These are phyloP conservation scores for Pseudococcus longispinus DNA, from an alignment of 2,888 invertebrate genomes.

Conservation along the genomic window DNA sequence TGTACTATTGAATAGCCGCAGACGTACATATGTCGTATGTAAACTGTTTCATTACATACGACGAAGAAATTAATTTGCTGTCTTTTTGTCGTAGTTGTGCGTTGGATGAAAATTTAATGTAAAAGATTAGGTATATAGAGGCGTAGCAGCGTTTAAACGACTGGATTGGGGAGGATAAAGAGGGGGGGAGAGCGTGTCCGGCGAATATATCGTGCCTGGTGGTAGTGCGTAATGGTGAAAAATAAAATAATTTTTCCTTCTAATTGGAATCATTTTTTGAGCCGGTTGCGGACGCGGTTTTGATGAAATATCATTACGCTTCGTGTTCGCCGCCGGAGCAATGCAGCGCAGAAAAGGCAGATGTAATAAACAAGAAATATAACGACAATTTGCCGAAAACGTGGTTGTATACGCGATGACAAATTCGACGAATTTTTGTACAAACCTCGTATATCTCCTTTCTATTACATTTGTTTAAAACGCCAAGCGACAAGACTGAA, in stretches of 20 bases:
- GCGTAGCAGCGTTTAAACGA: background rate
- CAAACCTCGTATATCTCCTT: background rate
- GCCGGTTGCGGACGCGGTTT: background rate
- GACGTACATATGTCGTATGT: conserved; percentile 10
- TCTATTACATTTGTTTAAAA: conserved; percentile 22
- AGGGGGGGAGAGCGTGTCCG: background rate
- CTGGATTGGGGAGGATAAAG: background rate
- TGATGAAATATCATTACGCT: background rate
- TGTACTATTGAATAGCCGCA: background rate
- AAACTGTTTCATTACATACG: background rate
- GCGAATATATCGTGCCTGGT: background rate
- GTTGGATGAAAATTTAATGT: conserved; percentile 6
- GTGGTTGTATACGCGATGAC: conserved; percentile 9
- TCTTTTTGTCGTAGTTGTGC: background rate
- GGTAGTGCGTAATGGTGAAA: background rate
- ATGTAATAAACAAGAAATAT: conserved; percentile 28
- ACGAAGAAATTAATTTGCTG: conserved; percentile 2
- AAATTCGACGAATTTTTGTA: conserved; percentile 31
- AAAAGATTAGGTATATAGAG: background rate
- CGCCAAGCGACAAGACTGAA: background rate
- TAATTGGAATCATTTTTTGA: conserved; percentile 17
- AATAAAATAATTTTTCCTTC: conserved; percentile 28
- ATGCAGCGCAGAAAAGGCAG: background rate
- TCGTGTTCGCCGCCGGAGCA: background rate
- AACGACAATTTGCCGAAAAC: conserved; percentile 26